Percentiles rank a stretch among this genome's conserved stretches.
These are phyloP conservation scores for Lerista edwardsae DNA, from an alignment of 2,797 vertebrate genomes.

Conservation along the genomic window DNA sequence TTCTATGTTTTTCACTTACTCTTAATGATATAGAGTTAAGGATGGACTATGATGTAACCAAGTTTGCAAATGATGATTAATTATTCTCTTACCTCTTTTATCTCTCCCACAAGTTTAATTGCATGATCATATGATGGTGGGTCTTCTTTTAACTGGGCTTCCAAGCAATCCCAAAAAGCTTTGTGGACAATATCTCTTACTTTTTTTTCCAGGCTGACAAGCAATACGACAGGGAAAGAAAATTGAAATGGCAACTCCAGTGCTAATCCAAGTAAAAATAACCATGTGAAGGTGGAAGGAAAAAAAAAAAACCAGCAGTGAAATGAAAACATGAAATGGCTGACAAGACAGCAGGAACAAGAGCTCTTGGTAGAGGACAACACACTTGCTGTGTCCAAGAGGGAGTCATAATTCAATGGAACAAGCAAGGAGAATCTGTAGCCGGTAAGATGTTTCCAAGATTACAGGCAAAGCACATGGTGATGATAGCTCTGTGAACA, in stretches of 20 bases:
- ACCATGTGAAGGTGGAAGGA: background rate
- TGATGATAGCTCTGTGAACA: background rate
- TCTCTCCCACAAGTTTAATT: conserved; percentile 91
- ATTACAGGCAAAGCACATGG: background rate
- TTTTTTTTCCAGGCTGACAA: conserved; percentile 87
- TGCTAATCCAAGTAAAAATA: background rate
- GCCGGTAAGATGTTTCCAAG: background rate
- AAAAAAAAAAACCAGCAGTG: conserved; percentile 9
- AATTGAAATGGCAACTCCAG: background rate
- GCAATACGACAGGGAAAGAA: conserved; percentile 42
- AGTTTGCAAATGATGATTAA: background rate
- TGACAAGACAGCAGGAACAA: conserved; percentile 13
- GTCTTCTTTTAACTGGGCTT: conserved; percentile 87
- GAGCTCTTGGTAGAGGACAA: background rate
- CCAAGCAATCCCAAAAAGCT: conserved; percentile 96
- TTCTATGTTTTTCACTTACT: background rate
- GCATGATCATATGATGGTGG: conserved; percentile 90
- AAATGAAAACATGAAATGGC: background rate
- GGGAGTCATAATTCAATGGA: background rate
- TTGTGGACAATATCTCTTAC: conserved; percentile 95
- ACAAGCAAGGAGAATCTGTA: background rate
- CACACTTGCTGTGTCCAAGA: background rate
- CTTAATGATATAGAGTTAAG: background rate
- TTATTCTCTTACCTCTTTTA: conserved; percentile 89
- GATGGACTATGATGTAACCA: background rate